phyloP scores from a whole-genome alignment of 2,113 vertebrate species.

The Tachysurus fulvidraco region DNA sequence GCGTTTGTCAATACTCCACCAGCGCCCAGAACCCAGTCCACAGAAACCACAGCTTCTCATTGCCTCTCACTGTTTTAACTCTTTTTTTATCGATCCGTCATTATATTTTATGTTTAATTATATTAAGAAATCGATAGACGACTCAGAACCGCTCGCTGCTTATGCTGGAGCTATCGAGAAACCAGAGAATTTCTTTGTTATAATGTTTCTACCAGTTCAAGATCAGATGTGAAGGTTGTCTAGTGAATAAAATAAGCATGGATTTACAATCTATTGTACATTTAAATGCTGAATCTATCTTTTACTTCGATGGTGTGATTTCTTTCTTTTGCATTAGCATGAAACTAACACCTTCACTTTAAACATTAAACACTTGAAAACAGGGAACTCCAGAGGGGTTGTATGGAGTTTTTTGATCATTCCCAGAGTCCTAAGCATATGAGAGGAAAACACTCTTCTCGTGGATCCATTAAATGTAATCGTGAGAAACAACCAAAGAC shows the following conservation, averaged over 20 bases:
- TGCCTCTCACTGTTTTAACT: neutral
- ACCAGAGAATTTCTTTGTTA: no score
- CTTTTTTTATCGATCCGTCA: neutral
- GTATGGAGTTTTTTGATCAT: neutral
- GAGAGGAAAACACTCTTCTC: neutral
- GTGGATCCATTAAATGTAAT: neutral
- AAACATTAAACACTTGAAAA: neutral
- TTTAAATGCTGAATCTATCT: neutral
- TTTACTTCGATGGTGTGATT: neutral
- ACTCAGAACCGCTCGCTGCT: neutral
- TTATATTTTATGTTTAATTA: constrained; percentile 4
- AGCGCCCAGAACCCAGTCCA: neutral
- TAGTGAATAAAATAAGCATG: neutral
- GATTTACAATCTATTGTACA: neutral
- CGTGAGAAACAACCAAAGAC: neutral
- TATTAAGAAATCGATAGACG: neutral
- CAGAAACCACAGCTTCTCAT: neutral
- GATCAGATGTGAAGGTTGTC: neutral
- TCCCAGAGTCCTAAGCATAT: neutral
- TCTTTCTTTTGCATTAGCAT: neutral
- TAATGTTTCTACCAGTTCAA: neutral
- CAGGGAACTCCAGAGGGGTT: neutral
- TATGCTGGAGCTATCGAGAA: neutral
- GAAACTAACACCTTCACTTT: neutral
- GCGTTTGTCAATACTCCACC: neutral